These are phyloP conservation scores for Horisme vitalbata DNA, from an alignment of 2,888 invertebrate genomes.

Conservation along the genomic window DNA sequence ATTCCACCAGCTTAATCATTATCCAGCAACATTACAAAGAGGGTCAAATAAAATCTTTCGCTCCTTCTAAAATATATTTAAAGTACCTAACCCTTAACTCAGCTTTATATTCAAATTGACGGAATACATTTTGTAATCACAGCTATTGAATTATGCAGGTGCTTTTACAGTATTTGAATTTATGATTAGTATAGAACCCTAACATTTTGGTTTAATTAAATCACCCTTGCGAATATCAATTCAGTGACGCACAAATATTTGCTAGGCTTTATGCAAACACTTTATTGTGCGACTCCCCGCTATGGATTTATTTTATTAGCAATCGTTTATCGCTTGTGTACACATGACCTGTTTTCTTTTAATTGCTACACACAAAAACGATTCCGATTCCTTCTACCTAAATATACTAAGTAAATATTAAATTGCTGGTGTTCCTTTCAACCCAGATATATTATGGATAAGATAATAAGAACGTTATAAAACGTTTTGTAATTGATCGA, in stretches of 20 bases:
- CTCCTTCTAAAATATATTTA: no score
- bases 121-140: slow-evolving; percentile 4
- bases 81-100: no score
- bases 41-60: no score
- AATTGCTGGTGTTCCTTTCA: no score
- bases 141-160: slow-evolving; percentile 22
- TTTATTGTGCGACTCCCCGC: slow-evolving; percentile 55
- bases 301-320: slow-evolving; percentile 66
- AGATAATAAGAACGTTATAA: no score
- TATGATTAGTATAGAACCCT: slow-evolving; percentile 37
- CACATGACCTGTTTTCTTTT: slow-evolving; percentile 42
- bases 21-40: no score
- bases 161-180: slow-evolving; percentile 31
- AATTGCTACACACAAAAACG: slow-evolving; percentile 5
- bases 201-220: slow-evolving; percentile 71
- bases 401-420: no score
- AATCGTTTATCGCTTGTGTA: slow-evolving; percentile 57
- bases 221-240: slow-evolving; percentile 53
- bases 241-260: slow-evolving; percentile 65
- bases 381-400: no score
- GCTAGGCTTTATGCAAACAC: slow-evolving; percentile 63
- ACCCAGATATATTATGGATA: no score
- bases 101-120: slow-evolving; percentile 3
- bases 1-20: no score
- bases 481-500: no score